Conservation (phyloP, 2,797 vertebrate genomes). For the Hephaestus fuliginosus region DNA sequence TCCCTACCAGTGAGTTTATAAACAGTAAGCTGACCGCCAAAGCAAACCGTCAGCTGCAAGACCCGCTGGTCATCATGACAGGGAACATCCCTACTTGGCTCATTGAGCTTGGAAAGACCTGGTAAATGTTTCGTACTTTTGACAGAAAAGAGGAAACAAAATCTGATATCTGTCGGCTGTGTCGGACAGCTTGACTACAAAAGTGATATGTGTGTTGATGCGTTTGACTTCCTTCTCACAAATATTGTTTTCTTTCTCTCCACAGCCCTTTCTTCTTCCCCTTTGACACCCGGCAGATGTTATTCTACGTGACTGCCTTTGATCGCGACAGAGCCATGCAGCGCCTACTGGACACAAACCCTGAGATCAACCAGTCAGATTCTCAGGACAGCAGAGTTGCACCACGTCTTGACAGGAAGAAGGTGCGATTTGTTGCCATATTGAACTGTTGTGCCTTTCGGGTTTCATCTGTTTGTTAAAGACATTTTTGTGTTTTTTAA, state of each 20-base stretch:
- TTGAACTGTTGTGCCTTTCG: neutral
- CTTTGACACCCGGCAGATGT: slow-evolving; percentile 99
- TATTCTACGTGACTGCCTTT: slow-evolving; percentile 99
- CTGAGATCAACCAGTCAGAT: slow-evolving; percentile 99
- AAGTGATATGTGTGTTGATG: neutral
- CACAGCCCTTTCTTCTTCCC: slow-evolving; percentile 99
- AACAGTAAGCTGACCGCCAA: slow-evolving; percentile 99
- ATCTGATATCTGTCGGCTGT: neutral
- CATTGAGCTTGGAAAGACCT: slow-evolving; percentile 98
- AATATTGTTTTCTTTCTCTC: neutral
- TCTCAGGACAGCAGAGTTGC: slow-evolving; percentile 99
- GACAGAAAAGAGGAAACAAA: neutral
- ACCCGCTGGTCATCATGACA: slow-evolving; percentile 99
- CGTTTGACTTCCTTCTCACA: neutral
- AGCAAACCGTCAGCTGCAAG: slow-evolving; percentile 98
- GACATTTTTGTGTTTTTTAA: neutral
- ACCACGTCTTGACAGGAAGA: slow-evolving; percentile 96
- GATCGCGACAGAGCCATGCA: slow-evolving; percentile 99
- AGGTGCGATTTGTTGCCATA: slow-evolving; percentile 55
- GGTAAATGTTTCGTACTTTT: slow-evolving; percentile 81
- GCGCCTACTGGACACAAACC: slow-evolving; percentile 97
- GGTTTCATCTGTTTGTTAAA: neutral
- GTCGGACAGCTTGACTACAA: neutral
- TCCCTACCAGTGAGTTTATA: slow-evolving; percentile 96
- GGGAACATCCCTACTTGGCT: slow-evolving; percentile 99